Percentiles rank a stretch among this genome's conserved stretches.
These are phyloP conservation scores for Cyprinodon diabolis DNA, from an alignment of 2,797 vertebrate genomes.

Conservation along the genomic window DNA sequence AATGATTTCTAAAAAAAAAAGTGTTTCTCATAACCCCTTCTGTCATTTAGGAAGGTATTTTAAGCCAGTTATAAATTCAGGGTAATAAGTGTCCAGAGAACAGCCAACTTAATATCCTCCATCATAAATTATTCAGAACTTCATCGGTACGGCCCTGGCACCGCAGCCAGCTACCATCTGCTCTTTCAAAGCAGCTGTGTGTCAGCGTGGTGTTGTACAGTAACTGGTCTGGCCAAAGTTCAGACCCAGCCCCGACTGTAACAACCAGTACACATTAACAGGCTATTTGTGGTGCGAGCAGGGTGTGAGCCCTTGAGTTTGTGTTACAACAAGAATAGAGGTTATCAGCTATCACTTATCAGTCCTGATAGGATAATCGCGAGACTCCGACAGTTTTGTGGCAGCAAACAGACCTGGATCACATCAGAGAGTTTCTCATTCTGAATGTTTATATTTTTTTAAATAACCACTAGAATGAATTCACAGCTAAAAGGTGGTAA, in stretches of 20 bases:
- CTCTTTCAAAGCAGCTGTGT: background rate
- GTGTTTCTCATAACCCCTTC: background rate
- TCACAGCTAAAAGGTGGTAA: background rate
- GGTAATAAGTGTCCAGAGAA: background rate
- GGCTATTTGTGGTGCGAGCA: conserved; percentile 32
- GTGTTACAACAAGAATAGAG: conserved; percentile 8
- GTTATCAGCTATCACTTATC: conserved; percentile 2
- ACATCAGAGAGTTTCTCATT: fast-evolving
- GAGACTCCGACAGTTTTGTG: background rate
- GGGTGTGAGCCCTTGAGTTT: conserved; percentile 11
- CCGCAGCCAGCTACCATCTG: conserved; percentile 15
- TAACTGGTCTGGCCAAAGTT: conserved; percentile 54
- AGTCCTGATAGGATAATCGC: background rate
- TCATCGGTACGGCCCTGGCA: background rate
- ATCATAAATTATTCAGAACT: conserved; percentile 49
- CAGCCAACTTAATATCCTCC: background rate
- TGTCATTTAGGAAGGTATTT: background rate
- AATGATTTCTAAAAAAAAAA: background rate
- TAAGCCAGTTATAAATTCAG: background rate
- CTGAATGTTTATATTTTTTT: background rate
- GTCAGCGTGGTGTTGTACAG: conserved; percentile 28
- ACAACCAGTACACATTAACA: conserved; percentile 51
- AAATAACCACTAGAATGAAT: background rate
- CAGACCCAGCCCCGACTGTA: conserved; percentile 31
- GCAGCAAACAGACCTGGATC: background rate